phyloP scores from a whole-genome alignment of 2,113 vertebrate genomes.

The Boleophthalmus pectinirostris region DNA sequence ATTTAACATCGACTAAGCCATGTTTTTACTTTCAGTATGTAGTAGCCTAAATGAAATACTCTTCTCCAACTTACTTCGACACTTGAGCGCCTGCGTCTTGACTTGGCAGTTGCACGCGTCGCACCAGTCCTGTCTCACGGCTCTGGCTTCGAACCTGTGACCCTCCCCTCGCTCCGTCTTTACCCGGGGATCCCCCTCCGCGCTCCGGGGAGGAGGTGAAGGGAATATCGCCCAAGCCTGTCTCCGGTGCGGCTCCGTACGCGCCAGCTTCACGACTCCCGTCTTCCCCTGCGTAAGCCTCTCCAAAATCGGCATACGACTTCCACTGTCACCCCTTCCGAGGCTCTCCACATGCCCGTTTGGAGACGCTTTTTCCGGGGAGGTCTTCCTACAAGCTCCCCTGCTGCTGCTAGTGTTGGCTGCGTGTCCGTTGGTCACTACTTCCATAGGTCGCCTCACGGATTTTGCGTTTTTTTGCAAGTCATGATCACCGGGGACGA shows the following conservation, averaged over 20 bases:
- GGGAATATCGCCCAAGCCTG: conserved; percentile 89
- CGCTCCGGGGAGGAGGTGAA: conserved; percentile 19
- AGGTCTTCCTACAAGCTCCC: background rate
- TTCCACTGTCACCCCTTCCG: background rate
- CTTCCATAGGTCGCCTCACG: conserved; percentile 25
- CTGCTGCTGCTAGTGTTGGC: background rate
- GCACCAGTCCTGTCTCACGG: conserved; percentile 83
- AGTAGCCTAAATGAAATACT: too few relatives aligned
- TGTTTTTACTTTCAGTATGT: too few relatives aligned
- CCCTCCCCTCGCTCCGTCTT: conserved; percentile 80
- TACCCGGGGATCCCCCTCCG: conserved; percentile 74
- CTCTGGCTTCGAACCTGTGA: conserved; percentile 76
- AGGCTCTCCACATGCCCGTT: conserved; percentile 9
- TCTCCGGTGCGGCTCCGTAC: conserved; percentile 73
- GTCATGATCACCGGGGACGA: background rate
- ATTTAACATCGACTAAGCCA: too few relatives aligned
- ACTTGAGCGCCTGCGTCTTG: conserved; percentile 79
- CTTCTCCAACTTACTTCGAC: conserved; percentile 81
- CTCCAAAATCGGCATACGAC: conserved; percentile 47
- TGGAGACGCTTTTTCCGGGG: background rate
- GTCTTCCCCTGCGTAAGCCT: conserved; percentile 72
- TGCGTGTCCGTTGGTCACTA: conserved; percentile 12
- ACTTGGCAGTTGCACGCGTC: conserved; percentile 85
- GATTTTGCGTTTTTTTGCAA: conserved; percentile 12
- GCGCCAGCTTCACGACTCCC: conserved; percentile 75